A percentile compares a stretch with the other conserved stretches of the same genome.
Conservation (phyloP, 2,113 vertebrate genomes). For the Asarcornis scutulata region DNA sequence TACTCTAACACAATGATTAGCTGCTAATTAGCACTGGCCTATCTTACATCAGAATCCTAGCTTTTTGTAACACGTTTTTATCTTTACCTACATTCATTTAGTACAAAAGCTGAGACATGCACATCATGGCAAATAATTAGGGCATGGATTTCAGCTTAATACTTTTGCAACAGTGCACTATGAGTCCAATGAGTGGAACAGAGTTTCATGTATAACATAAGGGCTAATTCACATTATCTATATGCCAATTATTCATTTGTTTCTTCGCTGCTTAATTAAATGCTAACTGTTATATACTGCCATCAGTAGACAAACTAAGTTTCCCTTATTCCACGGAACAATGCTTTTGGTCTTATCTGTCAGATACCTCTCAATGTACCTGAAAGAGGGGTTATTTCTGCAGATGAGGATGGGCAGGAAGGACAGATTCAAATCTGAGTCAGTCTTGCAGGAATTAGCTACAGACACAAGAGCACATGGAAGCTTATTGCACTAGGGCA, state of each 20-base stretch:
- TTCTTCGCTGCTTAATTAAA: slow-evolving; percentile 34
- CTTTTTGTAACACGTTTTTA: slow-evolving; percentile 62
- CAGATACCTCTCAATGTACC: neutral
- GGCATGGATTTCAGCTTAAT: slow-evolving; percentile 59
- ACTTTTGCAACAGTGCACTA: neutral
- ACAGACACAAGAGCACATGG: neutral
- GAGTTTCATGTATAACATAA: slow-evolving; percentile 17
- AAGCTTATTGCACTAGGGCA: neutral
- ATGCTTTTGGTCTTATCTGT: neutral
- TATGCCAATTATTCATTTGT: slow-evolving; percentile 50
- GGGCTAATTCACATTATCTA: slow-evolving; percentile 51
- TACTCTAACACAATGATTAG: slow-evolving; percentile 69
- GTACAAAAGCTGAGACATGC: slow-evolving; percentile 43
- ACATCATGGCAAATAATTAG: slow-evolving; percentile 54
- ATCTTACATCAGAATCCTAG: slow-evolving; percentile 60
- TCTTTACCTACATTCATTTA: slow-evolving; percentile 60
- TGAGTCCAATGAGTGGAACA: neutral
- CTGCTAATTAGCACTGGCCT: slow-evolving; percentile 66
- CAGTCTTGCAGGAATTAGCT: neutral
- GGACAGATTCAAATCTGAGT: neutral
- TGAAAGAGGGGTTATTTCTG: neutral
- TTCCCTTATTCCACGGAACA: neutral
- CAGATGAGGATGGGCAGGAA: neutral
- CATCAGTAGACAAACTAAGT: neutral
- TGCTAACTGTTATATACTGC: neutral